Conservation (phyloP, 2,888 invertebrate species). For the Meiosimyza platycephala region DNA sequence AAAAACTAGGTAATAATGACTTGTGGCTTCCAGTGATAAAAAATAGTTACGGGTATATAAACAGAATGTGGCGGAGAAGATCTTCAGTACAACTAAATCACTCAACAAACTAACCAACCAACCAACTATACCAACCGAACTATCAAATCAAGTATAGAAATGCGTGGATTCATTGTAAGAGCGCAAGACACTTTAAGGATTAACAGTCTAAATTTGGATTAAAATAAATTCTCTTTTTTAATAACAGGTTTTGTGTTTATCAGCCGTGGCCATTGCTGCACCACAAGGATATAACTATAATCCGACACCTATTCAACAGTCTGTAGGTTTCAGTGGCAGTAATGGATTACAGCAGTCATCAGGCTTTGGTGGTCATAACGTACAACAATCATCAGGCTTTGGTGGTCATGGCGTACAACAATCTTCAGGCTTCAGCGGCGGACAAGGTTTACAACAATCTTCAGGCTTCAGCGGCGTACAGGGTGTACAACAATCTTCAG, state of each 20-base stretch:
- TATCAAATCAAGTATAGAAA: constrained; percentile 56
- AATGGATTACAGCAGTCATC: background rate
- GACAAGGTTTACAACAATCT: background rate
- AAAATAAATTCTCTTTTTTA: constrained; percentile 7
- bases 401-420: constrained; percentile 35
- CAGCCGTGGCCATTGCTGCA: constrained; percentile 58
- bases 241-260: constrained; percentile 60
- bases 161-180: constrained; percentile 66
- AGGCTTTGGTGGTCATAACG: background rate
- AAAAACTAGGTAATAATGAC: constrained; percentile 41
- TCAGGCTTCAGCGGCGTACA: background rate
- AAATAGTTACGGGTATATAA: constrained; percentile 54
- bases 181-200: constrained; percentile 30
- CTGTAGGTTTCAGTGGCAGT: background rate
- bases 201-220: constrained; percentile 1
- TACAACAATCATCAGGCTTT: constrained; percentile 31
- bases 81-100: constrained; percentile 56
- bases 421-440: constrained; percentile 2
- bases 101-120: constrained; percentile 49
- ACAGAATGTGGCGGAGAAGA: constrained; percentile 44
- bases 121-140: constrained; percentile 49
- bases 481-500: background rate
- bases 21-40: constrained; percentile 13
- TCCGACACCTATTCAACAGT: constrained; percentile 42
- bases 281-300: constrained; percentile 66